Percentiles rank a stretch among this genome's conserved stretches.
phyloP scores from a whole-genome alignment of 2,113 vertebrate genomes.

The Halichoeres trimaculatus region DNA sequence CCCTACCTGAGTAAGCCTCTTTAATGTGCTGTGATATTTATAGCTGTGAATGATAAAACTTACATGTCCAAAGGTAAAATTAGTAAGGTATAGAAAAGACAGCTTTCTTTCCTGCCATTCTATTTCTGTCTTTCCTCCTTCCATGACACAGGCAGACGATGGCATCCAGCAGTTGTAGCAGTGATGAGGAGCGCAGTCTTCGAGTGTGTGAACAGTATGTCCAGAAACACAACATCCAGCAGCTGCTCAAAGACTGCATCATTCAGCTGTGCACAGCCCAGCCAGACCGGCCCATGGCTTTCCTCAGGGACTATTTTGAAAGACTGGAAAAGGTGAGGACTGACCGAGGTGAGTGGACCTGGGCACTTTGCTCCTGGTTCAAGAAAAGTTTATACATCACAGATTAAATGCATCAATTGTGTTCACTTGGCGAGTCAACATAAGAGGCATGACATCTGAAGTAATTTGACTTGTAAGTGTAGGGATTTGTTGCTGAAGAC shows the following conservation, averaged over 20 bases:
- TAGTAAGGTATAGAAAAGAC: not conserved
- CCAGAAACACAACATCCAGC: slow-evolving; percentile 98
- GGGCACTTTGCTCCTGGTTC: no score
- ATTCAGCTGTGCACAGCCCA: slow-evolving; percentile 95
- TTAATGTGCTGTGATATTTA: no score
- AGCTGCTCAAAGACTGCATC: slow-evolving; percentile 97
- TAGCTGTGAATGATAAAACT: not conserved
- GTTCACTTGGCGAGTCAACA: no score
- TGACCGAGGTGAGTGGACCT: not conserved
- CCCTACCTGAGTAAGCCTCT: no score
- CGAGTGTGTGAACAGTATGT: slow-evolving; percentile 97
- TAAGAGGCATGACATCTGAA: no score
- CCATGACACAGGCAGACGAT: slow-evolving; percentile 75
- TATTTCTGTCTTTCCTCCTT: not conserved
- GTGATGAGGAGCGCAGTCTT: slow-evolving; percentile 96
- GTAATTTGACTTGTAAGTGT: no score
- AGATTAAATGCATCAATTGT: no score
- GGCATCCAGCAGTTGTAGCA: slow-evolving; percentile 91
- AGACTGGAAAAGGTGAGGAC: slow-evolving; percentile 92
- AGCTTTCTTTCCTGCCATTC: not conserved
- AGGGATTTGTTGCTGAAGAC: no score
- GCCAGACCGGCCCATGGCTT: slow-evolving; percentile 96
- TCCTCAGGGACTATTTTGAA: slow-evolving; percentile 97
- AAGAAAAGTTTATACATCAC: no score
- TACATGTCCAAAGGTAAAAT: no score